Evolutionary conservation across 2,797 vertebrate genomes (phyloP).

Genomic region (Helicolenus hilgendorfi): DNA sequence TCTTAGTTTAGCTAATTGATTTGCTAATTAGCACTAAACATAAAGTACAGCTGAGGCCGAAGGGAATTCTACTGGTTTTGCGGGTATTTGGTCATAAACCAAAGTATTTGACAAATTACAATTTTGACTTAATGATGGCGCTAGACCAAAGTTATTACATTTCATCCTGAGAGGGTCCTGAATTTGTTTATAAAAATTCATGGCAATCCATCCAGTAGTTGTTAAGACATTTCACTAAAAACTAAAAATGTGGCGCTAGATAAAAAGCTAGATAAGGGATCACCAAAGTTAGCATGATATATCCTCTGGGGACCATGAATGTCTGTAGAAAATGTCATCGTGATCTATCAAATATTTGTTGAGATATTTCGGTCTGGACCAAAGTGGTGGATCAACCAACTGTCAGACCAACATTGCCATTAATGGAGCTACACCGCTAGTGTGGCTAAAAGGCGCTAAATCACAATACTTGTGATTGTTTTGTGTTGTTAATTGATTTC

Average conservation of each 20-base stretch:
- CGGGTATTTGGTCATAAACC: not conserved
- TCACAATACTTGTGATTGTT: no score
- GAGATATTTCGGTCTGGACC: not conserved
- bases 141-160: not conserved
- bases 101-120: not conserved
- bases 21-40: not conserved
- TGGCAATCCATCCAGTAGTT: not conserved
- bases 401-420: not conserved
- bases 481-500: no score
- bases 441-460: not conserved
- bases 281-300: not conserved
- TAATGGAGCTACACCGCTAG: fast-evolving
- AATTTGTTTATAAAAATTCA: not conserved
- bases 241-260: not conserved
- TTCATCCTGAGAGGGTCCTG: not conserved
- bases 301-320: not conserved
- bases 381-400: not conserved
- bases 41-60: not conserved
- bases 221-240: not conserved
- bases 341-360: not conserved
- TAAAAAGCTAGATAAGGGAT: not conserved
- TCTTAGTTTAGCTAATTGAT: not conserved
- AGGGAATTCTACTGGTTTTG: not conserved
- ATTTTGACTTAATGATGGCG: not conserved
- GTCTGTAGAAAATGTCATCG: not conserved